Evolutionary conservation across 1,140 invertebrate genomes (phyloP).

Genomic region (Pseudachorutes palmiensis): DNA sequence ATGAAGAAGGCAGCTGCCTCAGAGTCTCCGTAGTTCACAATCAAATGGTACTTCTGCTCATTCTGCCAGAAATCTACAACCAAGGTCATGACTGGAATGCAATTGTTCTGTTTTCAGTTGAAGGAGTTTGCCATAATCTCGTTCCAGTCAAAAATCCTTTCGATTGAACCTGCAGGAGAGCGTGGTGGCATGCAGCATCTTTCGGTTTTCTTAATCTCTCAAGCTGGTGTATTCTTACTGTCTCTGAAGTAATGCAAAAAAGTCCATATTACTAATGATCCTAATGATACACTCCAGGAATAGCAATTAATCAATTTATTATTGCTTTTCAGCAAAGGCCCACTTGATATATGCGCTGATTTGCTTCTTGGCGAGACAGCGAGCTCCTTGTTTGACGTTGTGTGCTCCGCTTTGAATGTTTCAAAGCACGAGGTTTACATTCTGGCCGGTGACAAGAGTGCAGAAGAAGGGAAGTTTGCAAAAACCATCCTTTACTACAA

Average conservation of each 20-base stretch:
- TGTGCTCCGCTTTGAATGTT: constrained; percentile 34
- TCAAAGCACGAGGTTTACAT: constrained; percentile 28
- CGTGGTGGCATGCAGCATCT: constrained; percentile 13
- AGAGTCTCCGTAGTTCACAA: constrained; percentile 26
- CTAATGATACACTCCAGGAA: background rate
- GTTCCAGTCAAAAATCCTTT: constrained; percentile 21
- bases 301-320: constrained; percentile 6
- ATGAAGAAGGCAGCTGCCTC: constrained; percentile 25
- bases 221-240: constrained; percentile 30
- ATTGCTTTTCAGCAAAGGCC: constrained; percentile 27
- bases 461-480: constrained; percentile 35
- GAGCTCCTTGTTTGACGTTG: constrained; percentile 26
- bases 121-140: constrained; percentile 35
- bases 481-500: constrained; percentile 37
- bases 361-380: constrained; percentile 29
- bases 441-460: constrained; percentile 31
- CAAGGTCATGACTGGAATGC: no score
- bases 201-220: constrained; percentile 29
- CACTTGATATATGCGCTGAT: constrained; percentile 30
- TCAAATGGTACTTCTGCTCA: constrained; percentile 29
- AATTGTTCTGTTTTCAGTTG: constrained; percentile 24
- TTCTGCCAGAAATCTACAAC: no score
- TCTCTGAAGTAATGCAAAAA: constrained; percentile 21
- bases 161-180: constrained; percentile 27
- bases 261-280: background rate